Conservation (phyloP, 2,888 invertebrate genomes). For the Eupithecia inturbata region DNA sequence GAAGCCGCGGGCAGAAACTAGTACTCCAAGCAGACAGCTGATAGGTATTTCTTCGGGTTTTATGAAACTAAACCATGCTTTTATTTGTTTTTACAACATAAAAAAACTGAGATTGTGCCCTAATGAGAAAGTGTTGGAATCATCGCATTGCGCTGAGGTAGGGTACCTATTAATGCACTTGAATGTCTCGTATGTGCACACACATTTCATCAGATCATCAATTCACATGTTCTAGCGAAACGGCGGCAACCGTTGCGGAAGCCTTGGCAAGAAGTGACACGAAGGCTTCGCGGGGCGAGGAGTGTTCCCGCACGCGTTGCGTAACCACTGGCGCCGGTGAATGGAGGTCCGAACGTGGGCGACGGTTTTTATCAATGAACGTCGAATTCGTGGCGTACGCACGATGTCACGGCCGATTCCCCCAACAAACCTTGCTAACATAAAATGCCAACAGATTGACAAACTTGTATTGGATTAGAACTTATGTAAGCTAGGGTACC, state of each 20-base stretch:
- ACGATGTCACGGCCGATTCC: slow-evolving; percentile 75
- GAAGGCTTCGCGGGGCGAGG: slow-evolving; percentile 47
- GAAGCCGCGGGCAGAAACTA: background rate
- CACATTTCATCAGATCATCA: slow-evolving; percentile 21
- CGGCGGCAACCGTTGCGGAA: slow-evolving; percentile 59
- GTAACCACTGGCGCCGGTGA: slow-evolving; percentile 78
- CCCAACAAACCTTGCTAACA: slow-evolving; percentile 70
- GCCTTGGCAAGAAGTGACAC: slow-evolving; percentile 42
- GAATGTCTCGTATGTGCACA: slow-evolving; percentile 8
- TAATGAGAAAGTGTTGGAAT: background rate
- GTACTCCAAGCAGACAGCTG: background rate
- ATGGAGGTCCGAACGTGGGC: slow-evolving; percentile 75
- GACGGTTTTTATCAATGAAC: slow-evolving; percentile 82
- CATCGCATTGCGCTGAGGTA: background rate
- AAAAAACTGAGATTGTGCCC: background rate
- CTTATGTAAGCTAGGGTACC: slow-evolving; percentile 30
- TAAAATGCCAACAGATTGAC: slow-evolving; percentile 70
- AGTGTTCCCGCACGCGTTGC: slow-evolving; percentile 67
- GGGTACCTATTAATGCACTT: background rate
- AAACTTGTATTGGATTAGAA: slow-evolving; percentile 43
- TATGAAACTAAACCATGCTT: background rate
- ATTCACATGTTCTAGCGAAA: slow-evolving; percentile 49
- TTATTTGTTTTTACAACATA: background rate
- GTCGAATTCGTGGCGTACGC: slow-evolving; percentile 80
- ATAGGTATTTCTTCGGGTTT: background rate